These are phyloP conservation scores for Harpegnathos saltator DNA, from an alignment of 1,140 invertebrate genomes.

Conservation along the genomic window DNA sequence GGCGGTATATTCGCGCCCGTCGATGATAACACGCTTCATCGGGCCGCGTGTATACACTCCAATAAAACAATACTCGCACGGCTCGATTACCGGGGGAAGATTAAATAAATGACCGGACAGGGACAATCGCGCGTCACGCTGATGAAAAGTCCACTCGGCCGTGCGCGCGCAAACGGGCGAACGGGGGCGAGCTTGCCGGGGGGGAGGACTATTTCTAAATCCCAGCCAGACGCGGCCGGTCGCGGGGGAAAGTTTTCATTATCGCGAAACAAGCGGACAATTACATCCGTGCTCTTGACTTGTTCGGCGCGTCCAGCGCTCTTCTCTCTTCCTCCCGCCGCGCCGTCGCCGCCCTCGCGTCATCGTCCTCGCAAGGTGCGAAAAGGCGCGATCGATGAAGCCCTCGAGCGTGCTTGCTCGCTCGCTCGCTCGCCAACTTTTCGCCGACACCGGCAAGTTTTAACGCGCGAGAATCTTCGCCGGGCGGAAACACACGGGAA, in stretches of 20 bases:
- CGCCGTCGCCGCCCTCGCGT: conserved; percentile 18
- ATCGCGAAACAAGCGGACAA: conserved; percentile 53
- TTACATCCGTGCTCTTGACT: conserved; percentile 55
- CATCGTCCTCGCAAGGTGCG: conserved; percentile 48
- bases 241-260: conserved; percentile 56
- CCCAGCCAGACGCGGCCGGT: conserved; percentile 30
- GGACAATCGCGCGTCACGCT: conserved; percentile 54
- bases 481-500: conserved; percentile 41
- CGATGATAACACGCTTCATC: conserved; percentile 53
- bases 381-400: conserved; percentile 57
- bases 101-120: conserved; percentile 61
- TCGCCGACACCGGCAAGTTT: conserved; percentile 42
- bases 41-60: conserved; percentile 54
- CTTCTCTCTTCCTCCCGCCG: no score
- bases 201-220: conserved; percentile 63
- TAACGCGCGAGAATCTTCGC: conserved; percentile 42
- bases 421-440: no score
- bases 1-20: conserved; percentile 44
- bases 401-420: conserved; percentile 53
- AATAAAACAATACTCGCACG: conserved; percentile 58
- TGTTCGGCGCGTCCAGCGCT: background rate
- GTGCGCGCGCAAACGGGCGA: background rate
- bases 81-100: conserved; percentile 55
- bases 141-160: conserved; percentile 56
- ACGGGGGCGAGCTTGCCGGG: no score